A percentile compares a stretch with the other conserved stretches of the same genome.
Evolutionary conservation across 2,888 invertebrate genomes (phyloP).

Genomic region (Corbicula japonica): DNA sequence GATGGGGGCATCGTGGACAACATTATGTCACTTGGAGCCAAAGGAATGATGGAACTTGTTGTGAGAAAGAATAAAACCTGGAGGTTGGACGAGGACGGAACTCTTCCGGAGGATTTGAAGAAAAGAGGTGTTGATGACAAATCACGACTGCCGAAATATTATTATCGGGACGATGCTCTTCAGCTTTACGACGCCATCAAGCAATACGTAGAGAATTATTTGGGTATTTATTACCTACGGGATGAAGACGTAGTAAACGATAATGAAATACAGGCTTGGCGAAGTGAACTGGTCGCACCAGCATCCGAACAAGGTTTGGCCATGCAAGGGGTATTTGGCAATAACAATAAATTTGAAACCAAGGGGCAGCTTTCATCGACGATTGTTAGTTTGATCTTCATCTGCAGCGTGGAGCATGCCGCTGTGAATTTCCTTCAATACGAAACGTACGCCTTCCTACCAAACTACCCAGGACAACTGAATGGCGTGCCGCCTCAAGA

Average conservation of each 20-base stretch:
- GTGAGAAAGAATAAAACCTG: slow-evolving; percentile 3
- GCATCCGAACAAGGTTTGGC: too few relatives aligned
- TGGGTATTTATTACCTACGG: slow-evolving; percentile 5
- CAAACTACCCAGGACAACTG: slow-evolving; percentile 22
- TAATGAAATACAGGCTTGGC: slow-evolving; percentile 14
- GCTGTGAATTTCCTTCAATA: slow-evolving; percentile 26
- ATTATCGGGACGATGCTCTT: slow-evolving; percentile 21
- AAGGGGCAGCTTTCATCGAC: too few relatives aligned
- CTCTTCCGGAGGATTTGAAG: slow-evolving; percentile 14
- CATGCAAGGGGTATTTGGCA: too few relatives aligned
- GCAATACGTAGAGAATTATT: slow-evolving; percentile 4
- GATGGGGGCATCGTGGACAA: slow-evolving; percentile 29
- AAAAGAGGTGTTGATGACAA: slow-evolving; percentile 14
- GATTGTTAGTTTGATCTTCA: too few relatives aligned
- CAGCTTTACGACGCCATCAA: slow-evolving; percentile 14
- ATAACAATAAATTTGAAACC: too few relatives aligned
- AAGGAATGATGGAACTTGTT: slow-evolving; percentile 15
- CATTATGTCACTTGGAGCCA: slow-evolving; percentile 10
- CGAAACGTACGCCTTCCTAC: slow-evolving; percentile 25
- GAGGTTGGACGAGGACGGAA: slow-evolving; percentile 5
- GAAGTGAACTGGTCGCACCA: slow-evolving; percentile 11
- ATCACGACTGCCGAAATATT: slow-evolving; percentile 16
- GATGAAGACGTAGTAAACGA: slow-evolving; percentile 21
- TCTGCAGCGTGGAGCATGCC: too few relatives aligned
- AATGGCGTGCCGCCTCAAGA: slow-evolving; percentile 12